A percentile compares a stretch with the other conserved stretches of the same genome.
phyloP scores from a whole-genome alignment of 1,140 invertebrate genomes.

The Panulirus ornatus region DNA sequence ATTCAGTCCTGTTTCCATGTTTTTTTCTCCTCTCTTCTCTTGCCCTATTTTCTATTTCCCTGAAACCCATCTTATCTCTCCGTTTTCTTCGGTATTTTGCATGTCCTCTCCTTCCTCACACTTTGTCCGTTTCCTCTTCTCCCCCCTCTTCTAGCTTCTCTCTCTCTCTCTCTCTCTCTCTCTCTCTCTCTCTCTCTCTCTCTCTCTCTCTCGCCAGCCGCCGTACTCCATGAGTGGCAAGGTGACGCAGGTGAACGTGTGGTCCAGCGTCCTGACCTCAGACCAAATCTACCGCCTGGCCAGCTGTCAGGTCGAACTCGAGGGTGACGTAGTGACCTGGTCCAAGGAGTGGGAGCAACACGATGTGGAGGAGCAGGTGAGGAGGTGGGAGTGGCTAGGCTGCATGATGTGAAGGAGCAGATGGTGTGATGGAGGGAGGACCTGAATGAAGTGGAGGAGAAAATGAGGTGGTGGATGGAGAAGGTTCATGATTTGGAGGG shows the following conservation, averaged over 20 bases:
- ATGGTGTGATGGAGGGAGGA: no score
- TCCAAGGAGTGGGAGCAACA: slow-evolving; percentile 25
- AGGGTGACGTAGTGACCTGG: slow-evolving; percentile 60
- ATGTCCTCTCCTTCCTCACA: background rate
- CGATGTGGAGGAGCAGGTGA: slow-evolving; percentile 54
- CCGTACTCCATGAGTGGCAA: slow-evolving; percentile 62
- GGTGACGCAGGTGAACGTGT: slow-evolving; percentile 59
- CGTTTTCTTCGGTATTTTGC: background rate
- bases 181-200: background rate
- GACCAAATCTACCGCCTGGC: slow-evolving; percentile 35
- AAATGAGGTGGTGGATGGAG: no score
- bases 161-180: background rate
- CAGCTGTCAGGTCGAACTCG: slow-evolving; percentile 38
- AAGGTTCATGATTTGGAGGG: no score
- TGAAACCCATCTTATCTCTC: no score
- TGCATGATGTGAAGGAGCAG: no score
- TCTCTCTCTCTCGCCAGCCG: background rate
- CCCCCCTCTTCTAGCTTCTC: background rate
- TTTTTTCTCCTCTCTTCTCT: no score
- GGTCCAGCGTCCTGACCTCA: slow-evolving; percentile 35
- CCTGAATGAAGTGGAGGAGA: no score
- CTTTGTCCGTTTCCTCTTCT: background rate
- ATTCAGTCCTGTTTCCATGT: no score
- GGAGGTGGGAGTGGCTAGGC: no score
- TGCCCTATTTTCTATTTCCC: no score